Percentiles rank a stretch among this genome's conserved stretches.
These are phyloP conservation scores for Geococcyx californianus DNA, from an alignment of 2,113 vertebrate genomes.

Conservation along the genomic window DNA sequence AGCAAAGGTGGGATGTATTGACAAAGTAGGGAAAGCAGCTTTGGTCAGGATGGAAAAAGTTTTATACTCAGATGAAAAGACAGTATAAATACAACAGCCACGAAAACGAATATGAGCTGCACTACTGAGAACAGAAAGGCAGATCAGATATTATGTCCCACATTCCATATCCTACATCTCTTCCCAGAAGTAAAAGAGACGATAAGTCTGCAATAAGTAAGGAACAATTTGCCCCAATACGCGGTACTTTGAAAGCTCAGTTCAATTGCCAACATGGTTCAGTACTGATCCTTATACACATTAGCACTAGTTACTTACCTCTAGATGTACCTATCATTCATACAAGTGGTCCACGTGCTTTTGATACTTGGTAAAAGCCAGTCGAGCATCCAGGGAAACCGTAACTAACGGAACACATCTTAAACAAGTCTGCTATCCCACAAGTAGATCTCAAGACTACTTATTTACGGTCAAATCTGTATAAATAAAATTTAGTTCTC, in stretches of 20 bases:
- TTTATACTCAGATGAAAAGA: not conserved
- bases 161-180: not conserved
- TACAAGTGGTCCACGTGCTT: not conserved
- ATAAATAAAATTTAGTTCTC: not conserved
- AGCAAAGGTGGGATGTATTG: not conserved
- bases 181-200: not conserved
- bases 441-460: not conserved
- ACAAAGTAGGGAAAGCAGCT: not conserved
- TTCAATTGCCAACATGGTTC: not conserved
- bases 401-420: accelerated
- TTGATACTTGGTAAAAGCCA: not conserved
- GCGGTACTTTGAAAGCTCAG: not conserved
- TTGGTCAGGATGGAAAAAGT: not conserved
- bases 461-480: not conserved
- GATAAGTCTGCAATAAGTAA: not conserved
- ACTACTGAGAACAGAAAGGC: not conserved
- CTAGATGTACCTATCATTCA: not conserved
- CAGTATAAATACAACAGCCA: not conserved
- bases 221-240: not conserved
- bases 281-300: not conserved
- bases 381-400: not conserved
- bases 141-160: not conserved
- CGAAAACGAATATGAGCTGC: not conserved
- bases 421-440: not conserved
- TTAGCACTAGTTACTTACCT: not conserved